Base-by-base conservation (phyloP, 1,140 invertebrate species). In the Drosophila burlai region DNA sequence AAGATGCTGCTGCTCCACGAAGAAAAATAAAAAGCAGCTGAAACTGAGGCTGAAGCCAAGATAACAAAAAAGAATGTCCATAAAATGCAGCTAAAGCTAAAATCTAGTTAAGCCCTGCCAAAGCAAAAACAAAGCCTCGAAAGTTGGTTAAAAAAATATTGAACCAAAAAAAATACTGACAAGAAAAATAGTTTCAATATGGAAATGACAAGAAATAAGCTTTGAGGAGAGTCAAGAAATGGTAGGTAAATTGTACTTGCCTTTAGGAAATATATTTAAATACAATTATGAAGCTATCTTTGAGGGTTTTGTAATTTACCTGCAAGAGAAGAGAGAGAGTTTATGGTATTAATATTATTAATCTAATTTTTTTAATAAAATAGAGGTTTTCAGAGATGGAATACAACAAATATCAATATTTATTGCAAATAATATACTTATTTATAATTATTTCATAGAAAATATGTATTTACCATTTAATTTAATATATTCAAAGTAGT, bases 51-150 rank as follows among this genome's bases (percentile, higher is more conserved):
- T 47, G 13, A 29, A 59, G 18, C 40, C 26, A 60, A 54, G 60
- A 57, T 40, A 55, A 57, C 54, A 38, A 26, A 69, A 64, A 64
- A 55, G 52, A 78, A 83, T 59, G 61, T 59, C 59, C 62, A 83
- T 75, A 78, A 89, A 84, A 68, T 84, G 74, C 84, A 84, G 78
- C 66, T 81, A 74, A 77, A 72, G 77, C 62, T 42, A 16, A 83
- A 83, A 81, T 80, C 72, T 80, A 66, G 76, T 81, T 85, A 76
- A 66, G 38, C 45, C 43, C 60, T 24, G 21, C 18, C 2, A 26
- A 16, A 49, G 24, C 8, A 26, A 40, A 36, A 9, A 54, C 43
- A 16, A 54, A n/a, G 10, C n/a, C 36, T 29, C n/a, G 3, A 16
- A 26, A 38, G 18, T 47, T 13, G 36, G n/a, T 26, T 15, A 64